These are phyloP conservation scores for Oreochromis mossambicus DNA, from an alignment of 2,797 vertebrate genomes.

Conservation along the genomic window DNA sequence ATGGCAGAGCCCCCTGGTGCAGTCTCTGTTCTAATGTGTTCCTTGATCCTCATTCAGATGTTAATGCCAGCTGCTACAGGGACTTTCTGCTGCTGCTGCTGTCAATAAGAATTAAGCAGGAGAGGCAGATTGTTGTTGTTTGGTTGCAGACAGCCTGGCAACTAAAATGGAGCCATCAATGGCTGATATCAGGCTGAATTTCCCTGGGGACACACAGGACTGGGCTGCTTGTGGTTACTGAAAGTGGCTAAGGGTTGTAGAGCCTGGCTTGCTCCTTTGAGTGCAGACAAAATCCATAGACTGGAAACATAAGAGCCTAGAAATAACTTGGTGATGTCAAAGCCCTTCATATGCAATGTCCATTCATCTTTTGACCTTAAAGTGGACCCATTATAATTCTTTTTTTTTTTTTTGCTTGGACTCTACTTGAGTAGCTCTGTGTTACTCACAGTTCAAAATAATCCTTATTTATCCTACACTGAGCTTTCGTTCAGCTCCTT, in stretches of 20 bases:
- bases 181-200: background rate
- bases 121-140: constrained; percentile 4
- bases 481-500: background rate
- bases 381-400: background rate
- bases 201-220: background rate
- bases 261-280: background rate
- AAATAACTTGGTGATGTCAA: background rate
- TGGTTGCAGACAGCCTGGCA: constrained; percentile 8
- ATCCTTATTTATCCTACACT: background rate
- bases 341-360: background rate
- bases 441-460: background rate
- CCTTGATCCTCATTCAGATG: constrained; percentile 24
- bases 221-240: background rate
- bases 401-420: background rate
- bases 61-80: constrained; percentile 20
- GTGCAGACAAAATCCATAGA: background rate
- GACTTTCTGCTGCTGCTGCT: constrained; percentile 27
- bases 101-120: constrained; percentile 39
- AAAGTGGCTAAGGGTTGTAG: background rate
- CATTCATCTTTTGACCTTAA: background rate
- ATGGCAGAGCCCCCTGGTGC: background rate
- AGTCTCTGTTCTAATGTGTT: background rate
- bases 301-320: background rate
- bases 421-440: background rate
- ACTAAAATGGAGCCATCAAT: background rate